Evolutionary conservation across 2,888 invertebrate species (phyloP).

Genomic region (Endomychus coccineus): DNA sequence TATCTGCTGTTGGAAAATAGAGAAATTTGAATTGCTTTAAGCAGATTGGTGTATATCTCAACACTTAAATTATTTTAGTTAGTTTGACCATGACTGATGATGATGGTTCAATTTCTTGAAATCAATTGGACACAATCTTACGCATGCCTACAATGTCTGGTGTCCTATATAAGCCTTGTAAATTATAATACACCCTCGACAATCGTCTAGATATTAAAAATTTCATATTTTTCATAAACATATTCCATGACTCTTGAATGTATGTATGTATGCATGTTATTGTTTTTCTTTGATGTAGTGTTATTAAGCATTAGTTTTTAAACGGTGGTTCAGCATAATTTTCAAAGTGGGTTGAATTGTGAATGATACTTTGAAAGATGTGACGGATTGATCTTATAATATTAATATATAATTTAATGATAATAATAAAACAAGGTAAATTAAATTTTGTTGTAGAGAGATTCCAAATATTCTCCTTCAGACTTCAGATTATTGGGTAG

Average conservation of each 20-base stretch:
- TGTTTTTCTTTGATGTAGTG: slow-evolving; percentile 4
- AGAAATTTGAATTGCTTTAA: background rate
- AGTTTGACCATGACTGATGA: slow-evolving; percentile 11
- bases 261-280: slow-evolving; percentile 18
- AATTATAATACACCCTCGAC: slow-evolving; percentile 34
- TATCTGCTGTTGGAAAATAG: slow-evolving; percentile 1
- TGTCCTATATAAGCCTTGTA: slow-evolving; percentile 33
- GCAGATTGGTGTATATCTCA: background rate
- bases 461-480: too few species aligned
- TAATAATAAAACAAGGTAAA: background rate
- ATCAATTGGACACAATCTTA: slow-evolving; percentile 6
- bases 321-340: too few species aligned
- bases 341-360: too few species aligned
- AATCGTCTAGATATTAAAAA: slow-evolving; percentile 39
- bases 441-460: too few species aligned
- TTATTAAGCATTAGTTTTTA: too few species aligned
- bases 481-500: too few species aligned
- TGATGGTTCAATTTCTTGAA: slow-evolving; percentile 15
- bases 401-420: background rate
- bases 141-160: slow-evolving; percentile 24
- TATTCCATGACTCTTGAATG: slow-evolving; percentile 29
- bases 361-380: background rate
- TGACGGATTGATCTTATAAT: background rate
- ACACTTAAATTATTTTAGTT: slow-evolving; percentile 4
- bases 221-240: slow-evolving; percentile 38